These are phyloP conservation scores for Rhopilema esculentum DNA, from an alignment of 30 jellyfish, hydroid and myxozoan species.

Conservation along the genomic window DNA sequence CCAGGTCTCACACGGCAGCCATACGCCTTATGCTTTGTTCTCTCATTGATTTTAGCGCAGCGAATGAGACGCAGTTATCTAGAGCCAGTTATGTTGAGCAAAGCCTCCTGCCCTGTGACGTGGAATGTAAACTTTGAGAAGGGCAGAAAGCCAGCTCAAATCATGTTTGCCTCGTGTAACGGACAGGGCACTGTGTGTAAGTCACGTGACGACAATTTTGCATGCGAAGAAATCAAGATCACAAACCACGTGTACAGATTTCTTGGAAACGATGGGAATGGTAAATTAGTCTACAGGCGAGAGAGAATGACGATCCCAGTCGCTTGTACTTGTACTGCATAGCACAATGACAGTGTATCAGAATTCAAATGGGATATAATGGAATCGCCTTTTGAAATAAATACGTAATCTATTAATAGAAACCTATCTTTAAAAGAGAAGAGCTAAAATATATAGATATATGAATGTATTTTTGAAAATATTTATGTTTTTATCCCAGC, in stretches of 20 bases:
- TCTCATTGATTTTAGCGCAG: not conserved
- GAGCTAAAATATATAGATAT: no score
- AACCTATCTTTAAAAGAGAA: no score
- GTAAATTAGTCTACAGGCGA: slow-evolving; percentile 8
- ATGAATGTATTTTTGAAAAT: no score
- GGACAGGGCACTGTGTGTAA: slow-evolving; percentile 18
- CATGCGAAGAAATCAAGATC: slow-evolving; percentile 25
- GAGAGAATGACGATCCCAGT: slow-evolving; percentile 19
- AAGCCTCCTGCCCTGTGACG: slow-evolving; percentile 41
- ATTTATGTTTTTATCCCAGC: no score
- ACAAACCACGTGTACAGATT: not conserved
- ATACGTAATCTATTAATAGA: no score
- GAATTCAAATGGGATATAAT: no score
- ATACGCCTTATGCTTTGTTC: not conserved
- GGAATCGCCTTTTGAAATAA: no score
- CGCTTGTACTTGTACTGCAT: slow-evolving; percentile 24
- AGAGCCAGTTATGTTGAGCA: not conserved
- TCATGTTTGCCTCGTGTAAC: slow-evolving; percentile 40
- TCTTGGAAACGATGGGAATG: slow-evolving; percentile 13
- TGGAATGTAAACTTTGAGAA: slow-evolving; percentile 36
- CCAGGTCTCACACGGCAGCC: no score
- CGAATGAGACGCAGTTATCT: slow-evolving; percentile 19
- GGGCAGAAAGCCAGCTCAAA: slow-evolving; percentile 11
- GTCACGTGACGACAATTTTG: slow-evolving; percentile 19
- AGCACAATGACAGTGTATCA: no score